Evolutionary conservation across 2,113 vertebrate species (phyloP).

Genomic region (Centropus unirufus): DNA sequence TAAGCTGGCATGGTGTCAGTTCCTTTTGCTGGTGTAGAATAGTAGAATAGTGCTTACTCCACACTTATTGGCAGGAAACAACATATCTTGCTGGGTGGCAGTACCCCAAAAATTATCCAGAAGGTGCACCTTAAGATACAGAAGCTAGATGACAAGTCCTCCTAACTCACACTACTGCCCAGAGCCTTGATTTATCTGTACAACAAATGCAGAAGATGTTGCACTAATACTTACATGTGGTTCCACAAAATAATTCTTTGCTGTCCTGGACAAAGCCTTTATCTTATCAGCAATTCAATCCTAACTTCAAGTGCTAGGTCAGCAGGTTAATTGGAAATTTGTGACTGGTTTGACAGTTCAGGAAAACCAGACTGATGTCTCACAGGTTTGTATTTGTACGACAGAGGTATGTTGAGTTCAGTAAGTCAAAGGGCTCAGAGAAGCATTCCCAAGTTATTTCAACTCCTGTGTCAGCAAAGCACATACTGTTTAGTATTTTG

Average conservation of each 20-base stretch:
- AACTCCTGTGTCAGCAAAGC: slow-evolving; percentile 25
- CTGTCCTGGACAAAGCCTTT: neutral
- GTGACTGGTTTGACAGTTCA: neutral
- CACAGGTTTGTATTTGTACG: slow-evolving; percentile 20
- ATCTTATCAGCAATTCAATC: slow-evolving; percentile 1
- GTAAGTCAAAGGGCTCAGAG: slow-evolving; percentile 26
- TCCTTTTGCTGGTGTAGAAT: neutral
- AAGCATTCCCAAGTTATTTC: slow-evolving; percentile 36
- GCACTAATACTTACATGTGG: neutral
- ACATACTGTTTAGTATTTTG: neutral
- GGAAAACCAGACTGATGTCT: neutral
- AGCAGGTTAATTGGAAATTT: slow-evolving; percentile 38
- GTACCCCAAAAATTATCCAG: neutral
- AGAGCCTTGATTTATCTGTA: neutral
- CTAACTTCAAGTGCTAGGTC: neutral
- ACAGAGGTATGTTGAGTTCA: slow-evolving; percentile 41
- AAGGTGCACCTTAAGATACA: neutral
- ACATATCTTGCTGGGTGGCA: neutral
- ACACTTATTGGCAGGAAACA: neutral
- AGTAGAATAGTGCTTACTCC: neutral
- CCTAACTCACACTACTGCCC: neutral
- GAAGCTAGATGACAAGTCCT: neutral
- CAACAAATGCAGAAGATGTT: neutral
- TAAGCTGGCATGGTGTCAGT: neutral
- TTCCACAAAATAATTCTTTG: neutral